Evolutionary conservation across 2,888 invertebrate genomes (phyloP).

Genomic region (Drosophila borborema): DNA sequence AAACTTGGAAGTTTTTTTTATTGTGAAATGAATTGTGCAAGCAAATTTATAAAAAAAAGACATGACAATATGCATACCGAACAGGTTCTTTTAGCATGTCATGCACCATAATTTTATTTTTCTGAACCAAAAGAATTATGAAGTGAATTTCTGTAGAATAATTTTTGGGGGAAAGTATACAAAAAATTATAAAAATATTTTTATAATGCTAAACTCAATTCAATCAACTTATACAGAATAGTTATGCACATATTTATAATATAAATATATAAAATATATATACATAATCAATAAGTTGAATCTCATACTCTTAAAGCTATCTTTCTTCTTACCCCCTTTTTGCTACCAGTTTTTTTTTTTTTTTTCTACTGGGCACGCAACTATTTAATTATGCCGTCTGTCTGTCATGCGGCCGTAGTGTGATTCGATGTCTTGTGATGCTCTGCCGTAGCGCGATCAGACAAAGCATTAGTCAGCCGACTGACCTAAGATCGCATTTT

Average conservation of each 20-base stretch:
- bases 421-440: constrained; percentile 58
- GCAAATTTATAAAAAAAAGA: constrained; percentile 4
- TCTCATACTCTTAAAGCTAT: background rate
- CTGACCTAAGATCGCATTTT: constrained; percentile 38
- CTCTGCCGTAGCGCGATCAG: constrained; percentile 12
- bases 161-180: background rate
- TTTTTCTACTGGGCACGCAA: constrained; percentile 6
- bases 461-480: constrained; percentile 39
- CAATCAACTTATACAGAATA: too few species aligned
- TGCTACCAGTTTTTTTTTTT: constrained; percentile 1
- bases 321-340: background rate
- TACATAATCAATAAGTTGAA: background rate
- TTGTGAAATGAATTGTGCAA: constrained; percentile 16
- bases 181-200: background rate
- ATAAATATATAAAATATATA: background rate
- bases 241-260: background rate
- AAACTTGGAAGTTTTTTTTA: constrained; percentile 29
- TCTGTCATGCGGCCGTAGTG: constrained; percentile 63
- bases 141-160: background rate
- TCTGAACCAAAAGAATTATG: background rate
- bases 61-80: constrained; percentile 11
- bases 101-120: background rate
- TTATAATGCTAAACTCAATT: too few species aligned
- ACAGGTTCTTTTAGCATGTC: constrained; percentile 13
- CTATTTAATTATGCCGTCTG: constrained; percentile 36